Base-by-base conservation (phyloP, 2,888 invertebrate species). In the Lepidocyrtoides sp. region DNA sequence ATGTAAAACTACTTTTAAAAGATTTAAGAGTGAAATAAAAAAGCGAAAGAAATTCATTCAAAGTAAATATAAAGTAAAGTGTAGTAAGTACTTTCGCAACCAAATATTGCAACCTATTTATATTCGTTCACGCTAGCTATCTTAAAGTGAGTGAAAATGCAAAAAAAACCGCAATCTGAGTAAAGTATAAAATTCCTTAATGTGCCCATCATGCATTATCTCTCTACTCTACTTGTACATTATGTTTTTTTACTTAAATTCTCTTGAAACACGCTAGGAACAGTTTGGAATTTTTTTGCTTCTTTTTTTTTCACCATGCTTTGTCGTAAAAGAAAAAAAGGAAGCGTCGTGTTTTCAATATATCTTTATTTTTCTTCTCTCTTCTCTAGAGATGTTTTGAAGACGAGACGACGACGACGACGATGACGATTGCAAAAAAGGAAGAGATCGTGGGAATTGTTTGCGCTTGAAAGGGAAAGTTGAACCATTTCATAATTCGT, bases 401-500 rank as follows among this genome's bases (percentile, higher is more conserved):
- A 81, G 57, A 36, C 29, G 54, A 1, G 44, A 54, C 63, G 32
- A 66, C 57, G n/a, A 66, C 7, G 63, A 66, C 41, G 4, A 60
- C 23, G 23, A 23, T 2, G 60, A 23, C 20, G 60, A 2, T 60
- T 3, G 69, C 36, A 41, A 3, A 69, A 32, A 20, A 17, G 14
- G 14, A 72, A 75, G 44, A 85, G 60, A 86, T 86, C 86, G 86
- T 86, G 86, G 60, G 86, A 86, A 86, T 86, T 77, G 86, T 86
- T 77, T 86, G 86, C 48, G 86, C 60, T n/a, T n/a, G 69, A 26
- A 29, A 86, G 63, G 44, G 86, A 86, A 86, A 86, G 60, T 86
- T 86, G 86, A 86, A 77, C 86, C 86, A 86, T 86, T 86, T 72
- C 86, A 86, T 86, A 86, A 86, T 86, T 86, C 86, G 86, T 86